Evolutionary conservation across 2,113 vertebrate genomes (phyloP).

Genomic region (Pluvialis apricaria): DNA sequence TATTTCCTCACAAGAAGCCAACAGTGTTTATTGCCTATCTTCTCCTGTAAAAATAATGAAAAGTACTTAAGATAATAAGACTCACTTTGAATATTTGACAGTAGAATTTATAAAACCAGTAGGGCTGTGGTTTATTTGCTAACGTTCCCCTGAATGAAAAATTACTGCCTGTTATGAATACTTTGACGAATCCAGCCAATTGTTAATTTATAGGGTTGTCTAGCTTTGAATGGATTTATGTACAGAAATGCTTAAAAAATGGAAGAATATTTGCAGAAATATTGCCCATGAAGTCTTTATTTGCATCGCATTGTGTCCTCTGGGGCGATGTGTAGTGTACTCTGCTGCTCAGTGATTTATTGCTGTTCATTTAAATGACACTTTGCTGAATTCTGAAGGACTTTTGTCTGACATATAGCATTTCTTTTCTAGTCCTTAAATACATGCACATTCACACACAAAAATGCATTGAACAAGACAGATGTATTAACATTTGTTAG

Average conservation of each 20-base stretch:
- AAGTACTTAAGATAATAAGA: background rate
- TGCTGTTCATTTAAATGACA: background rate
- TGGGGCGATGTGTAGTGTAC: background rate
- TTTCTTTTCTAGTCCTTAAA: slow-evolving; percentile 42
- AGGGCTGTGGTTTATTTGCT: background rate
- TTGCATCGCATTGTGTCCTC: background rate
- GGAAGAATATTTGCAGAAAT: background rate
- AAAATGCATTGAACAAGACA: background rate
- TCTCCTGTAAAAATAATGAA: background rate
- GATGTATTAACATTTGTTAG: slow-evolving; percentile 33
- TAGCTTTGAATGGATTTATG: background rate
- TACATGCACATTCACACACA: slow-evolving; percentile 23
- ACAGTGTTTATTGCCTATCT: background rate
- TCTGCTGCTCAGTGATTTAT: background rate
- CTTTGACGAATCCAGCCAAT: background rate
- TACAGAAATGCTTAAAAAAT: background rate
- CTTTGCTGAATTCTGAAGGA: slow-evolving; percentile 22
- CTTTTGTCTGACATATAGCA: background rate
- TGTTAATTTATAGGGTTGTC: background rate
- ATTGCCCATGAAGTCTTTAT: background rate
- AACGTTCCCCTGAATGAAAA: background rate
- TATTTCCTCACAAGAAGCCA: background rate
- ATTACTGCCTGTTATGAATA: background rate
- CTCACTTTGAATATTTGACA: background rate
- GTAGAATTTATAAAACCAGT: background rate